Base-by-base conservation (phyloP, 2,113 vertebrate genomes). In the Clarias batrachus region DNA sequence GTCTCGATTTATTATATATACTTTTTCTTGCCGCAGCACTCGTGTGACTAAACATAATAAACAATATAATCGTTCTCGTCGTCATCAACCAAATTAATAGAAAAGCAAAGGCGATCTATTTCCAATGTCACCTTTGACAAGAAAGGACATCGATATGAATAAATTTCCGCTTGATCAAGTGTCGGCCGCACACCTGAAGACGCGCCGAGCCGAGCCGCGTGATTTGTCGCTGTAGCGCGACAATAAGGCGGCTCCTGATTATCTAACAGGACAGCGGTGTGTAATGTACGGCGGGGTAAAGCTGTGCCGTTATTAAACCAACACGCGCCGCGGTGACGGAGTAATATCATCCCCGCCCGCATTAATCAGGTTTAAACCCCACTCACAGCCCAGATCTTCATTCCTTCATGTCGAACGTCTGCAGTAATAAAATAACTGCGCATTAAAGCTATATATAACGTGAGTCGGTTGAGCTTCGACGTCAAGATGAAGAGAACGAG, bases 311-410 rank as follows among this genome's bases (percentile, higher is more conserved):
- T 81, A 81, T 88, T 88, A 65, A 84, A 84, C 17, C 48, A 56
- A 30, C 6, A 76, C 23, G 23, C 41, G 2, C 41, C 23, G 52
- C 23, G 3, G 10, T 76, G 74, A 56, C 10, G n/a, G 74, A 78
- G 52, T 14, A 78, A 78, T 27, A 78, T 27, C 52, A 73, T 73
- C 84, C 23, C 65, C 73, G 41, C 85, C 56, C 16, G 25, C 77
- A 37, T 87, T 82, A 82, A 90, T 79, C 77, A 81, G 81, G 71
- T 88, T 71, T 54, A 54, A 41, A 85, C 52, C 68, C 19, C 57
- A 68, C 73, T n/a, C 76, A 76, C 30, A 85, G 41, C 87, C 71
- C 60, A 25, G 68, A 9, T 73, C 27, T 48, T 8, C 57, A 62
- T 21, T 14, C 25, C 54, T 82, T 70, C 37, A 71, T 87, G 81